These are phyloP conservation scores for Geothlypis trichas DNA, from an alignment of 2,113 vertebrate species.

Conservation along the genomic window DNA sequence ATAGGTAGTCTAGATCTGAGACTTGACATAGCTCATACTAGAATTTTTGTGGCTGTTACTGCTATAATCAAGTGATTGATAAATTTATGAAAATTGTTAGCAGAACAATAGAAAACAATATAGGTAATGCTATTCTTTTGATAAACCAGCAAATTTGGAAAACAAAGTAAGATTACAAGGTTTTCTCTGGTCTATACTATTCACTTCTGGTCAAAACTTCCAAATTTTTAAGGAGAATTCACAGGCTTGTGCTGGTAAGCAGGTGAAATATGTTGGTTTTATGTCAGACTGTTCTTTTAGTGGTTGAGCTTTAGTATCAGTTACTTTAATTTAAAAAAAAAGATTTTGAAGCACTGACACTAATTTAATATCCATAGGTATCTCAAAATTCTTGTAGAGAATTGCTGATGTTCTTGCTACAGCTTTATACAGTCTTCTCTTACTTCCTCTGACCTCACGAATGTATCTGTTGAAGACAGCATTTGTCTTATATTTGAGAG, in stretches of 20 bases:
- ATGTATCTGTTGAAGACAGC: neutral
- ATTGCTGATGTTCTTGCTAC: neutral
- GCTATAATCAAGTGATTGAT: neutral
- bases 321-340: neutral
- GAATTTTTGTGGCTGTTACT: neutral
- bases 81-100: neutral
- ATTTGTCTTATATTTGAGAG: neutral
- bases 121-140: neutral
- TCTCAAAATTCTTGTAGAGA: neutral
- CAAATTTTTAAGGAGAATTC: neutral
- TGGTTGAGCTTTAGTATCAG: neutral
- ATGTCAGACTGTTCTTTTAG: neutral
- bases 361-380: neutral
- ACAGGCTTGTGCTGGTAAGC: neutral
- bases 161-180: neutral
- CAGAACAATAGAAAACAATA: neutral
- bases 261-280: neutral
- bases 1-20: neutral
- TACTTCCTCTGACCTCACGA: neutral
- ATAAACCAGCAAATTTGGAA: neutral
- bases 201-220: neutral
- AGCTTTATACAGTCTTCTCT: neutral
- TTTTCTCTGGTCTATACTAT: neutral
- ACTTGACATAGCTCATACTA: neutral
- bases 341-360: neutral